Conservation (phyloP, 2,113 vertebrate species). For the Aviceda subcristata region DNA sequence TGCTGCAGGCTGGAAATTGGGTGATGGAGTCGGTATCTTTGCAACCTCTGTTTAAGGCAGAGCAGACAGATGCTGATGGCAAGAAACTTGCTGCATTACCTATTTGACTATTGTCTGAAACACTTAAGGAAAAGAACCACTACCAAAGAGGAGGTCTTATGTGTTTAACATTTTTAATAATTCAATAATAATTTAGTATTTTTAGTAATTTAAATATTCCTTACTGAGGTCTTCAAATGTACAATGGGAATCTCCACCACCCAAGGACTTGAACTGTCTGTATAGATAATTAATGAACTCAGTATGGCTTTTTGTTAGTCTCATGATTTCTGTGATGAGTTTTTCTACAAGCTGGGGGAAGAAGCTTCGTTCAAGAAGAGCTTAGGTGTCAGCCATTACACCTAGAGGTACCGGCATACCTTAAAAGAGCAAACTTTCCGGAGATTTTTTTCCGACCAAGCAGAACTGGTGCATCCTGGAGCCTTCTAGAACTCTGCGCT, state of each 20-base stretch:
- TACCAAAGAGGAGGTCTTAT: neutral
- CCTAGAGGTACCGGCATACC: fast-evolving
- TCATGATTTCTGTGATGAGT: neutral
- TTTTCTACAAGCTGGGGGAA: neutral
- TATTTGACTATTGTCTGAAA: neutral
- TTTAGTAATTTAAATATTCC: neutral
- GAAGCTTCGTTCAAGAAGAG: neutral
- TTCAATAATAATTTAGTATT: neutral
- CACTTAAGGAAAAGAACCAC: neutral
- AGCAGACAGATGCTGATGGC: neutral
- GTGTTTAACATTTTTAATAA: neutral
- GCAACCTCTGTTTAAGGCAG: neutral
- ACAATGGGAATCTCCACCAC: neutral
- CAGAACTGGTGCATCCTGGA: neutral
- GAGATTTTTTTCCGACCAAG: neutral
- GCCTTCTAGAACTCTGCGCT: neutral
- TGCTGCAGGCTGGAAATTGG: neutral
- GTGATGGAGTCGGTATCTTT: neutral
- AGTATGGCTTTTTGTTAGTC: neutral
- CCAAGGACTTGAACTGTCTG: neutral
- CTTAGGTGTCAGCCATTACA: too few species aligned
- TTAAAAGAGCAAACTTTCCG: neutral
- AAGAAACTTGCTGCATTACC: neutral
- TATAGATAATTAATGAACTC: neutral
- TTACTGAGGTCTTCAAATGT: neutral